Evolutionary conservation across 2,113 vertebrate genomes (phyloP), one percentile per base, ranked within the genome.

Genomic region (Dromaius novaehollandiae): DNA sequence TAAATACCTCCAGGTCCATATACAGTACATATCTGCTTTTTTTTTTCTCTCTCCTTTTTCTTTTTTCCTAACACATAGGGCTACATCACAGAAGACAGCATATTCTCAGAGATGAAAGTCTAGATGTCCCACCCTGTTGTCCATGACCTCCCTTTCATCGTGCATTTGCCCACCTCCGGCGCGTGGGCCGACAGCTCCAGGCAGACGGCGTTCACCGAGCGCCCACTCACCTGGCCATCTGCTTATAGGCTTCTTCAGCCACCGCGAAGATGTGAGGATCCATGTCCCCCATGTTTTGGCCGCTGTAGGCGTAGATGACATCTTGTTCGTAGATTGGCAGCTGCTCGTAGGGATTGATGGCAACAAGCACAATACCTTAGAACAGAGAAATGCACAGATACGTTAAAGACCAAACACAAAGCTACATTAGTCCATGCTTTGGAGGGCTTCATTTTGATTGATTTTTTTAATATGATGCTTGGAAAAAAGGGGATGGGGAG

Each of bases 191-290:
- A 24, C 21, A 6, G 12, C 11, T 66, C 0, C 0, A 68, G 13
- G 24, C 48, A 6, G 2, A 75, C 3, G 26, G 10, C 1, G 0
- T 0, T 3, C 24, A n/a, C 14, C 15, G 46, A 36, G 36, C 7
- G 1, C 9, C 5, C 14, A 34, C 97, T 97, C 93, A 99, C 99
- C 99, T 99, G 97, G 98, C 98, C 99, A 99, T 99, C 96, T 99
- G 99, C 84, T 99, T 99, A 90, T 99, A 99, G 2, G 99, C 99
- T 88, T 99, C 99, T 79, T 99, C 99, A 0, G 99, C 99, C 97
- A 99, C 99, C 0, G 99, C 99, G 3, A 99, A 99, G 92, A 99
- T 99, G 93, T 99, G 99, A 4, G 99, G 99, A 93, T 99, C 99
- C 99, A 99, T 99, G 94, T 99, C 99, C 2, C 99, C 99, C 98